Conservation (phyloP, 2,113 vertebrate species). For the Pedionomus torquatus region DNA sequence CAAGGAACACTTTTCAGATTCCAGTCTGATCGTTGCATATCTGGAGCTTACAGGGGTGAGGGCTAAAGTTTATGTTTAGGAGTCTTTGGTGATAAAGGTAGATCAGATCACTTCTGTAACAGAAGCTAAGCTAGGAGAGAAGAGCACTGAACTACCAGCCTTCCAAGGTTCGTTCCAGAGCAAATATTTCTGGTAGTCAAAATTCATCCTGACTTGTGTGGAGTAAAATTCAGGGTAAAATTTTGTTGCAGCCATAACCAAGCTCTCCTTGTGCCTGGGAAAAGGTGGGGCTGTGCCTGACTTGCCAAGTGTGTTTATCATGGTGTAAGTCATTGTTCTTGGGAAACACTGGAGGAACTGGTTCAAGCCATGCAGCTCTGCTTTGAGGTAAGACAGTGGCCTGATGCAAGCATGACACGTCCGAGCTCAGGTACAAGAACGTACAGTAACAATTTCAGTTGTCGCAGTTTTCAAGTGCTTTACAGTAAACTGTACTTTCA, state of each 20-base stretch:
- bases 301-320: background rate
- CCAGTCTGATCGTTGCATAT: background rate
- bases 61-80: background rate
- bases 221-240: background rate
- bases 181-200: background rate
- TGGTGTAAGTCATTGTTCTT: background rate
- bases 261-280: background rate
- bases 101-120: background rate
- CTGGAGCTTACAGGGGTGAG: background rate
- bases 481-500: background rate
- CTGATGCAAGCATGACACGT: background rate
- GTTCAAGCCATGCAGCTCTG: background rate
- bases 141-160: background rate
- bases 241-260: rapidly evolving
- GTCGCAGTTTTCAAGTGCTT: background rate
- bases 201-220: background rate
- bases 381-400: background rate
- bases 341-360: background rate
- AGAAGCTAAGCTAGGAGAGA: background rate
- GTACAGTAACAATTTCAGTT: background rate
- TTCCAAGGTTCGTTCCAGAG: background rate
- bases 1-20: background rate
- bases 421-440: background rate
- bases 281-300: background rate
- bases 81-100: background rate